Percentiles rank a stretch among this genome's conserved stretches.
Evolutionary conservation across 2,797 vertebrate genomes (phyloP).

Genomic region (Odontamblyopus rebecca): DNA sequence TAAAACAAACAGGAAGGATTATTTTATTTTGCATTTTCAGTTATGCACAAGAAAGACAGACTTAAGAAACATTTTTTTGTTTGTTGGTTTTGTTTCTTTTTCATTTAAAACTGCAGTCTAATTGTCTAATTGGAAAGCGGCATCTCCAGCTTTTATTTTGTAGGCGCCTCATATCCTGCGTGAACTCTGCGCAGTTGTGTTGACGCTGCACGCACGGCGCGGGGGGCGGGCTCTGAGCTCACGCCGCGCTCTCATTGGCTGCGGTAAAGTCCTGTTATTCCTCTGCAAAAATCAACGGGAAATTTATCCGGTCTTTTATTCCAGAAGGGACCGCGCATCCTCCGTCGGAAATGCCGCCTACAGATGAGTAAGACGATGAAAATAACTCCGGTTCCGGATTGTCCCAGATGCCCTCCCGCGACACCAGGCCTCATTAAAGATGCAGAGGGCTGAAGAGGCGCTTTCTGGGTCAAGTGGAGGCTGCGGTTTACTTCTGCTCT

Average conservation of each 20-base stretch:
- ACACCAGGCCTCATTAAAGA: conserved; percentile 37
- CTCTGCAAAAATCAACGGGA: neutral
- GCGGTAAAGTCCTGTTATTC: conserved; percentile 7
- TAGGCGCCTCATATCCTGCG: neutral
- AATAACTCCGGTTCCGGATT: neutral
- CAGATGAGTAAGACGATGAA: neutral
- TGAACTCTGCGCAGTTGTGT: neutral
- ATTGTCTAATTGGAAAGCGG: no score
- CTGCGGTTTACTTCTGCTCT: neutral
- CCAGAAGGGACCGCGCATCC: neutral
- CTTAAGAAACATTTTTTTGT: no score
- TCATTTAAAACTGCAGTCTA: no score
- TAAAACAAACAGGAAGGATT: no score
- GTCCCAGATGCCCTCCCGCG: conserved; percentile 16
- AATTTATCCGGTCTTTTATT: neutral
- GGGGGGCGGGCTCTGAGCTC: neutral
- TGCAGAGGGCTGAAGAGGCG: conserved; percentile 17
- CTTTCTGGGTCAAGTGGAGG: conserved; percentile 6
- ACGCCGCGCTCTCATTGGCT: conserved; percentile 2
- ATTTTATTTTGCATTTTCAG: no score
- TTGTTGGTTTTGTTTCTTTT: no score
- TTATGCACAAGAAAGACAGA: no score
- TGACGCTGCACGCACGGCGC: neutral
- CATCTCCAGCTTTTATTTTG: no score
- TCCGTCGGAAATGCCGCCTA: neutral